These are phyloP conservation scores for Nipponia nippon DNA, from an alignment of 2,113 vertebrate genomes.

Conservation along the genomic window DNA sequence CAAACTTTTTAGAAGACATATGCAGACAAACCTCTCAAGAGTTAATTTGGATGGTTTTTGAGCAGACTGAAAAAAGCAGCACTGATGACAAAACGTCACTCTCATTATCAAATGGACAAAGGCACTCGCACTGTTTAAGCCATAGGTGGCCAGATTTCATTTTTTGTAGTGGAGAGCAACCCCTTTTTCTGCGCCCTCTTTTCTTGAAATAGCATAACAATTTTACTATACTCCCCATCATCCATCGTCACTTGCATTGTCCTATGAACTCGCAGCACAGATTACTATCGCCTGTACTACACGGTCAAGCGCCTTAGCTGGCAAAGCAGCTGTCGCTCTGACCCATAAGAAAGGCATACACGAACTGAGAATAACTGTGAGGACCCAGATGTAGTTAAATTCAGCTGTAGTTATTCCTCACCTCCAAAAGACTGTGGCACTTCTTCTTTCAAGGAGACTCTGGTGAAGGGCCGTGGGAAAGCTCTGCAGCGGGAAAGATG, in stretches of 20 bases:
- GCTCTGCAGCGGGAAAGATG: background rate
- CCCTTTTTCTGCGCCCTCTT: background rate
- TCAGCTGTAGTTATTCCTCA: background rate
- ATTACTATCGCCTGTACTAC: background rate
- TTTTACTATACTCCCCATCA: background rate
- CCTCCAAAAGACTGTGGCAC: background rate
- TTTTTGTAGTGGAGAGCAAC: background rate
- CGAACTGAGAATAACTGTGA: background rate
- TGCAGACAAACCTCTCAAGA: background rate
- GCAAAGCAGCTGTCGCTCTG: background rate
- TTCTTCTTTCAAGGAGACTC: background rate
- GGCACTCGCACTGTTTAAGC: background rate
- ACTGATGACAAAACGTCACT: background rate
- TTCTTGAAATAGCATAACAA: background rate
- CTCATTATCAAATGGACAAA: background rate
- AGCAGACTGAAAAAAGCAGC: background rate
- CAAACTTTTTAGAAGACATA: background rate
- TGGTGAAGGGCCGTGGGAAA: background rate
- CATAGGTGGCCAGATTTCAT: background rate
- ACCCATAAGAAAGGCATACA: background rate
- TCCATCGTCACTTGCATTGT: background rate
- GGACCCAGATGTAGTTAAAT: background rate
- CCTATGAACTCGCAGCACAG: background rate
- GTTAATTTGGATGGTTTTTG: background rate
- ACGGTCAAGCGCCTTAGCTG: background rate